Conservation (phyloP, 2,888 invertebrate species). For the Thereva nobilitata region DNA sequence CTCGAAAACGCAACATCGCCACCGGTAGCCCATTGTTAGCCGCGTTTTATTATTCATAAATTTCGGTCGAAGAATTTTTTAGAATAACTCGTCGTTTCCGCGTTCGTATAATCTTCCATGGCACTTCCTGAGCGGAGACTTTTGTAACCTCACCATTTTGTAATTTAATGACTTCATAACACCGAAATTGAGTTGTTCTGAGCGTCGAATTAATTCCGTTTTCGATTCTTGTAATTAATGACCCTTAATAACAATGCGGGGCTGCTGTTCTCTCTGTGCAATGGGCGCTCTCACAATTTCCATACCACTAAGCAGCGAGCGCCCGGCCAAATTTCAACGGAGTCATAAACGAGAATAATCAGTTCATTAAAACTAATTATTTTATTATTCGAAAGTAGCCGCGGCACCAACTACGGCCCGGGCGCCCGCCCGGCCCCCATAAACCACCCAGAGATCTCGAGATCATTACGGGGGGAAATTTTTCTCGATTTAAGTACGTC, state of each 20-base stretch:
- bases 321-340: background rate
- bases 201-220: background rate
- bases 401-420: background rate
- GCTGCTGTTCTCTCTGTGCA: no score
- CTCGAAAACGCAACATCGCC: no score
- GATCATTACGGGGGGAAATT: slow-evolving; percentile 23
- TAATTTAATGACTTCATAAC: slow-evolving; percentile 13
- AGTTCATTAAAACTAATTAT: slow-evolving; percentile 33
- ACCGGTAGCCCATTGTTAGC: no score
- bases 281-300: no score
- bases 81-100: no score
- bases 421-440: slow-evolving; percentile 20
- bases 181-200: slow-evolving; percentile 5
- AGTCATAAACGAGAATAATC: slow-evolving; percentile 19
- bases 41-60: no score
- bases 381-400: slow-evolving; percentile 9
- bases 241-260: background rate
- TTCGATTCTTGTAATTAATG: slow-evolving; percentile 6
- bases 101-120: no score
- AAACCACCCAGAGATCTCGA: slow-evolving; percentile 15
- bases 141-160: no score
- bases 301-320: no score
- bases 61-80: no score
- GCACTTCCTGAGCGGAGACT: no score
- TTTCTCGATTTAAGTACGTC: slow-evolving; percentile 18